A percentile compares a stretch with the other conserved stretches of the same genome.
These are phyloP conservation scores for Fopius arisanus DNA, from an alignment of 1,140 invertebrate species.

Conservation along the genomic window DNA sequence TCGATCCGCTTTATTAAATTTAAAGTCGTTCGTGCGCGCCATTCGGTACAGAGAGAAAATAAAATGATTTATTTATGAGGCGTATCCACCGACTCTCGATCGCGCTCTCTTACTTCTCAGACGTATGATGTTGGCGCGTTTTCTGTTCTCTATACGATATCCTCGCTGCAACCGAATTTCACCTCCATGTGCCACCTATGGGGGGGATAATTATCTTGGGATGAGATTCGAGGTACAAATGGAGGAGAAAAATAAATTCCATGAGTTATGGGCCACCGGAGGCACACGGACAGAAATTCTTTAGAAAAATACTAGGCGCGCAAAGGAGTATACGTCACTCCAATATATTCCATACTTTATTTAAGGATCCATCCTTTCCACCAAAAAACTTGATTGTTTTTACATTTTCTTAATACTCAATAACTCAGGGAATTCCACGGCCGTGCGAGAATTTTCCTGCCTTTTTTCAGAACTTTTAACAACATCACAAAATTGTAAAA, in stretches of 20 bases:
- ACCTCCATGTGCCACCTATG: not conserved
- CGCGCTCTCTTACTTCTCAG: conserved; percentile 12
- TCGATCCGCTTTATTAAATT: conserved; percentile 14
- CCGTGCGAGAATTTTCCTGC: too few relatives aligned
- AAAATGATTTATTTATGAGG: conserved; percentile 27
- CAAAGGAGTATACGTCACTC: too few relatives aligned
- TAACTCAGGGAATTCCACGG: too few relatives aligned
- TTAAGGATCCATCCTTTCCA: too few relatives aligned
- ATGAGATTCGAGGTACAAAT: not conserved
- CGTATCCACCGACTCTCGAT: conserved; percentile 15
- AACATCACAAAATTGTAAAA: too few relatives aligned
- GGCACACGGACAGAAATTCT: too few relatives aligned
- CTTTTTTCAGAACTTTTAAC: too few relatives aligned
- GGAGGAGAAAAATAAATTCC: not conserved
- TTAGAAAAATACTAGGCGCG: too few relatives aligned
- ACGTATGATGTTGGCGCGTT: not conserved
- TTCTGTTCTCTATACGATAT: not conserved
- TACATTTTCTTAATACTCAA: too few relatives aligned
- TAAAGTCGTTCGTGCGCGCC: conserved; percentile 14
- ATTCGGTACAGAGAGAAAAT: conserved; percentile 27
- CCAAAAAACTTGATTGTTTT: too few relatives aligned
- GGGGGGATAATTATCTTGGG: not conserved
- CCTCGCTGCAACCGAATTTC: conserved; percentile 7
- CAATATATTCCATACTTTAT: too few relatives aligned
- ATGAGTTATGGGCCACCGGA: too few relatives aligned